These are phyloP conservation scores for Thera obeliscata DNA, from an alignment of 2,888 invertebrate genomes.

Conservation along the genomic window DNA sequence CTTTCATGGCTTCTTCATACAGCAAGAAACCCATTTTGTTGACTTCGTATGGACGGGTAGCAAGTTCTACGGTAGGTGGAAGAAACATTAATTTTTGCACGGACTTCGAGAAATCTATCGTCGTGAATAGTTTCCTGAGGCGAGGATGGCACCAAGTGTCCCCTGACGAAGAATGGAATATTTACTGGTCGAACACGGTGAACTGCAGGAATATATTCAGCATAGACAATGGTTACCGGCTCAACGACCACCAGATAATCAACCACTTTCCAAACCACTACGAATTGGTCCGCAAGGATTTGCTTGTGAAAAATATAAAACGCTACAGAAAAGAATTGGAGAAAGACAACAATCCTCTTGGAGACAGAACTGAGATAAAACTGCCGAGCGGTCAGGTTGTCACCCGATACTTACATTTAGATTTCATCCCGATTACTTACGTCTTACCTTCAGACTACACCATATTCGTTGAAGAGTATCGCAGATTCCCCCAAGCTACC, in stretches of 20 bases:
- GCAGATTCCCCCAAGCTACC: constrained; percentile 95
- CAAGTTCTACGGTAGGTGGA: constrained; percentile 74
- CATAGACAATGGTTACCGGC: constrained; percentile 55
- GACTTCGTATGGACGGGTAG: constrained; percentile 40
- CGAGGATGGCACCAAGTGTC: constrained; percentile 90
- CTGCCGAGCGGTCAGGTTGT: constrained; percentile 85
- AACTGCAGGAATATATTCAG: constrained; percentile 94
- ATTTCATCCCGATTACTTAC: constrained; percentile 97
- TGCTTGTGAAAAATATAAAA: constrained; percentile 97
- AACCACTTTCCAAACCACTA: constrained; percentile 98
- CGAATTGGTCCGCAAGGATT: constrained; percentile 96
- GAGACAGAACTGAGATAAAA: constrained; percentile 86
- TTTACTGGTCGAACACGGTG: constrained; percentile 96
- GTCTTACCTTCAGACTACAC: constrained; percentile 97
- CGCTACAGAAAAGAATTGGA: constrained; percentile 95
- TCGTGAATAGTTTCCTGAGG: constrained; percentile 56
- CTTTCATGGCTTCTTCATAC: constrained; percentile 25
- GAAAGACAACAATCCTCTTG: constrained; percentile 92
- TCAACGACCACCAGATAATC: constrained; percentile 94
- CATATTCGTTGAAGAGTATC: constrained; percentile 97
- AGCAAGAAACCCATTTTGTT: constrained; percentile 88
- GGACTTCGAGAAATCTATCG: constrained; percentile 62
- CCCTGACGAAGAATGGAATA: constrained; percentile 96
- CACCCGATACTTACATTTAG: constrained; percentile 90
- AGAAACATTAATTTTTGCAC: constrained; percentile 78